A percentile compares a stretch with the other conserved stretches of the same genome.
These are phyloP conservation scores for Eriocheir sinensis DNA, from an alignment of 1,140 invertebrate genomes.

Conservation along the genomic window DNA sequence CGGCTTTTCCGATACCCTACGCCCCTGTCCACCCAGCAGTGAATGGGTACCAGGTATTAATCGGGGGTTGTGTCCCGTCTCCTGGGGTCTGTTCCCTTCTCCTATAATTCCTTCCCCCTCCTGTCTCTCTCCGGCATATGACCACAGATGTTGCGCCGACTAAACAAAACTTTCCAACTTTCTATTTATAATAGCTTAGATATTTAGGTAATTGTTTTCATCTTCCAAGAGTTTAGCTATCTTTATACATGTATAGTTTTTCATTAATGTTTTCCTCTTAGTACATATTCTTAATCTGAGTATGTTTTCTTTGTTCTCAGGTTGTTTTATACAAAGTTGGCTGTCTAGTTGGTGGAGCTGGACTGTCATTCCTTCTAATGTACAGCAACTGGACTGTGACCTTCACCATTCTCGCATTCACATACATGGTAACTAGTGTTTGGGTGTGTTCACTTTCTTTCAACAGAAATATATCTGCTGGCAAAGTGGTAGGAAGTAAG, in stretches of 20 bases:
- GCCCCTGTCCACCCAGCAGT: no score
- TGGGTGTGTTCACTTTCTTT: background rate
- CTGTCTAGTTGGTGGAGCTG: constrained; percentile 63
- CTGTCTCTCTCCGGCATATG: no score
- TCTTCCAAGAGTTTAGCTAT: background rate
- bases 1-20: no score
- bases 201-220: no score
- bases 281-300: background rate
- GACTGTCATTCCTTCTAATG: constrained; percentile 54
- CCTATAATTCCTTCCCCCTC: no score
- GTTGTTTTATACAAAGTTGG: constrained; percentile 69
- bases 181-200: no score
- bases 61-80: no score
- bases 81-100: no score
- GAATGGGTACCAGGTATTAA: no score
- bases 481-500: background rate
- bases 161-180: no score
- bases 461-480: background rate
- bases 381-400: constrained; percentile 48
- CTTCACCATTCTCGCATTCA: constrained; percentile 44
- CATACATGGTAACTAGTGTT: constrained; percentile 55
- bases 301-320: constrained; percentile 52
- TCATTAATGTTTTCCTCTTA: background rate
- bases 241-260: background rate
- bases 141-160: no score